Evolutionary conservation across 2,113 vertebrate genomes (phyloP), one percentile per base, ranked within the genome.

Genomic region (Hucho hucho): DNA sequence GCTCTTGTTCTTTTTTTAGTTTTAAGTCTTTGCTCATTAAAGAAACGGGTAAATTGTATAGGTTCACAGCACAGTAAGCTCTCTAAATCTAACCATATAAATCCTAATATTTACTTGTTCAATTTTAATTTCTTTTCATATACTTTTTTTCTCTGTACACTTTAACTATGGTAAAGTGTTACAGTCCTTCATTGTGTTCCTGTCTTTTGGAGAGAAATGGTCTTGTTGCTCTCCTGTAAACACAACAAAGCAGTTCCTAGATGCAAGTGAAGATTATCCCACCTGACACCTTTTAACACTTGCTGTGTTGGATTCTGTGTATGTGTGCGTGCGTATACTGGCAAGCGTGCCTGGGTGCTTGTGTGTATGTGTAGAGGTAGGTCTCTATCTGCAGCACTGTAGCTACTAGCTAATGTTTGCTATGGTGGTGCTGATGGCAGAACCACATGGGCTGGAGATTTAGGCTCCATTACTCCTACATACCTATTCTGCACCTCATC

Each of bases 21-120:
- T 88, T 79, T 68, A 18, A 70, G 85, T 89, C 84, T 88, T 83
- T 90, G 83, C 80, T 92, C 88, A 81, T 92, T 90, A 85, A 90
- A 92, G 81, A 93, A 94, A 93, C 92, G 92, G 92, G 93, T 94
- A 93, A 93, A 92, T 87, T 89, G 89, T 90, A 91, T 89, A 89
- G 79, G 90, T 89, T 90, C 87, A 90, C 87, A 90, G 89, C 89
- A 90, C 87, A 91, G 89, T 90, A 92, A 93, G 88, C 89, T 91
- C 89, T 89, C 86, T 89, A 89, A 89, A 87, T 91, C 81, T 86
- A 86, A 92, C 82, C 83, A 86, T 85, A 83, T 77, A 82, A 87
- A 89, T 88, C 79, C 84, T 82, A 75, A 83, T 79, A 82, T 77
- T 59, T 47, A 20, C 20, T n/a, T 78, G 65, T 32, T 77, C 76